Base-by-base conservation (phyloP, 2,113 vertebrate species). In the Oncorhynchus kisutch region DNA sequence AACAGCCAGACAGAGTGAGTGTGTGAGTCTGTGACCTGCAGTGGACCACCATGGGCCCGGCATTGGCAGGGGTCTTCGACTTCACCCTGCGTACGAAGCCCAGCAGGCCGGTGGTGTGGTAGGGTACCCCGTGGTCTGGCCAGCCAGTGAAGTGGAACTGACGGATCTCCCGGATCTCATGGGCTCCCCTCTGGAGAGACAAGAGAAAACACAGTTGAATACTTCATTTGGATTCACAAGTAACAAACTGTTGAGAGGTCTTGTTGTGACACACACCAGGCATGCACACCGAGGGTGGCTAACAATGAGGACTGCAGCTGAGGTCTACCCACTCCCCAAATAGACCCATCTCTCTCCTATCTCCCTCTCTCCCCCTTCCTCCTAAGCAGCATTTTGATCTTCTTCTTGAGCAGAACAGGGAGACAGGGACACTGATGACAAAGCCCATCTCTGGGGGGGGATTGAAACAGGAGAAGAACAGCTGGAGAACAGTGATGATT, bases 111-210 rank as follows among this genome's bases (percentile, higher is more conserved):
- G 96, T 99, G 1, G 98, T 95, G 0, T 99, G 96, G 78, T 97
- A 97, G 0, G 98, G 98, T 0, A 99, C 98, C 0, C 98, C 97
- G 0, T 99, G 98, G 79, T 99, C 98, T 0, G 97, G 97, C 98
- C 98, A 99, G 48, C 97, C 96, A 0, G 97, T 99, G 94, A 99
- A 99, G 84, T 99, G 97, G 57, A 98, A 98, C 90, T 98, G 97
- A 11, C 96, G 94, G 86, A 99, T 98, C 90, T 99, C 97, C 67
- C 97, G 92, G 87, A 98, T 99, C 88, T 99, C 97, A 13, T 97
- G 96, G 81, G 95, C 91, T 0, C 95, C 97, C 85, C 96, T 95
- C 97, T 99, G 81, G 22, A 75, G 60, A 49, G 12, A 45, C 8
- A 12, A 45, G 9, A 45, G 72, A 83, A 24, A 25, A 25, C 75